phyloP scores from a whole-genome alignment of 1,140 invertebrate species.

The Acarapis woodi region DNA sequence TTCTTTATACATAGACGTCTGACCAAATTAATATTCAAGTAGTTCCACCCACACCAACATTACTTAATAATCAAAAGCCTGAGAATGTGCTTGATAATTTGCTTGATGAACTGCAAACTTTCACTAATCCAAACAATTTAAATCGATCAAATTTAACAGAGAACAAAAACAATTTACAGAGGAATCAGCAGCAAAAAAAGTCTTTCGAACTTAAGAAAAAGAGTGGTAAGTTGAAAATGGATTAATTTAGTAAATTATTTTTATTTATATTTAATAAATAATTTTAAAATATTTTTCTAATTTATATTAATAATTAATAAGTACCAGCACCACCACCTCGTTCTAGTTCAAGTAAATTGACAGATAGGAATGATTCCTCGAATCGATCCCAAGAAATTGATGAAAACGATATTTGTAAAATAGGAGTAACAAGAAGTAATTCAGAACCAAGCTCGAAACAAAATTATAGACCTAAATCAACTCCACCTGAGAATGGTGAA shows the following conservation, averaged over 20 bases:
- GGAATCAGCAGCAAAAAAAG: too few species aligned
- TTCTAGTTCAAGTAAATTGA: conserved; percentile 4
- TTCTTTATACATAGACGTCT: too few species aligned
- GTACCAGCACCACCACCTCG: conserved; percentile 5
- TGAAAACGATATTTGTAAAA: background rate
- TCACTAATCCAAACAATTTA: conserved; percentile 18
- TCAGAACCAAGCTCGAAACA: conserved; percentile 7
- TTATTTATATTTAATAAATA: too few species aligned
- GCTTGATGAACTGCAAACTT: conserved; percentile 66
- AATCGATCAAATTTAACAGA: too few species aligned
- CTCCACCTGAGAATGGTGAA: conserved; percentile 5
- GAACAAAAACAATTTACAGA: too few species aligned
- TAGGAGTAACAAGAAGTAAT: conserved; percentile 6
- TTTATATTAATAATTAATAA: too few species aligned
- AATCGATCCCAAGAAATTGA: too few species aligned
- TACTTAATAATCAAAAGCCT: conserved; percentile 20
- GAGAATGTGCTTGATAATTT: conserved; percentile 82
- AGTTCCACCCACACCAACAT: conserved; percentile 14
- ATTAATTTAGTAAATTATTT: too few species aligned
- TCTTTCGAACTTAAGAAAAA: too few species aligned
- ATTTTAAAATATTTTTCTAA: too few species aligned
- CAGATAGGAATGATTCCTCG: background rate
- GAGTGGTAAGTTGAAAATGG: too few species aligned
- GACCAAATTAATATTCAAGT: conserved; percentile 15
- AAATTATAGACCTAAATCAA: conserved; percentile 3